Evolutionary conservation across 2,888 invertebrate genomes (phyloP).

Genomic region (Eretmocerus hayati): DNA sequence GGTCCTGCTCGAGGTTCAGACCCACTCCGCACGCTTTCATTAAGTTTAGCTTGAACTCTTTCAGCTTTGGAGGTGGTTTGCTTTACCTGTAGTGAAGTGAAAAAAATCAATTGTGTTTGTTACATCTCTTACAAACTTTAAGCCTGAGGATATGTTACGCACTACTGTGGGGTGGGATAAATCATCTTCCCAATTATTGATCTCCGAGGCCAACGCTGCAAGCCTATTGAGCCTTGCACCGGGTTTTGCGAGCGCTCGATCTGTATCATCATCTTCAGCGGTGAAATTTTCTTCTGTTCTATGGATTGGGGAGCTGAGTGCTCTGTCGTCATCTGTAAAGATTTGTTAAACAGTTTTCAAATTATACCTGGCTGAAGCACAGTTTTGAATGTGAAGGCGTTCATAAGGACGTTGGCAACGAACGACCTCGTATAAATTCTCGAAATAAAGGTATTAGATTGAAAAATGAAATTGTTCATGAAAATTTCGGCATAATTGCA

Average conservation of each 20-base stretch:
- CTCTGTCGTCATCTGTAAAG: slow-evolving; percentile 45
- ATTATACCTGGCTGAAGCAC: too few species aligned
- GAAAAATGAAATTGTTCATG: too few species aligned
- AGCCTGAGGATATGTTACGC: slow-evolving; percentile 7
- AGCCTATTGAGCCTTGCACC: slow-evolving; percentile 58
- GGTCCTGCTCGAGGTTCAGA: slow-evolving; percentile 39
- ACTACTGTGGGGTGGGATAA: slow-evolving; percentile 52
- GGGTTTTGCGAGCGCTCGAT: slow-evolving; percentile 30
- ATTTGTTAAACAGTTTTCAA: too few species aligned
- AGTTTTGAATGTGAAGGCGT: too few species aligned
- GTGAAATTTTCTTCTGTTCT: slow-evolving; percentile 66
- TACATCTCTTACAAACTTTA: not conserved
- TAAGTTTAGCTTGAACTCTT: slow-evolving; percentile 38
- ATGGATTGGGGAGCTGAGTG: slow-evolving; percentile 73
- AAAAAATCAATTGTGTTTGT: not conserved
- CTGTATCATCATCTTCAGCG: slow-evolving; percentile 49
- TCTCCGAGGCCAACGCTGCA: slow-evolving; percentile 74
- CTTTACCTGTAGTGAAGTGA: slow-evolving; percentile 26
- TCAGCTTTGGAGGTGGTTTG: slow-evolving; percentile 33
- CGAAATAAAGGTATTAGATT: too few species aligned
- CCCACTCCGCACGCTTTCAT: slow-evolving; percentile 36
- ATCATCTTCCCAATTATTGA: slow-evolving; percentile 90
- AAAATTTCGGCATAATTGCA: too few species aligned
- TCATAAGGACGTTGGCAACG: too few species aligned
- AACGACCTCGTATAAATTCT: too few species aligned